Evolutionary conservation across 2,113 vertebrate species (phyloP).

Genomic region (Salvelinus alpinus): DNA sequence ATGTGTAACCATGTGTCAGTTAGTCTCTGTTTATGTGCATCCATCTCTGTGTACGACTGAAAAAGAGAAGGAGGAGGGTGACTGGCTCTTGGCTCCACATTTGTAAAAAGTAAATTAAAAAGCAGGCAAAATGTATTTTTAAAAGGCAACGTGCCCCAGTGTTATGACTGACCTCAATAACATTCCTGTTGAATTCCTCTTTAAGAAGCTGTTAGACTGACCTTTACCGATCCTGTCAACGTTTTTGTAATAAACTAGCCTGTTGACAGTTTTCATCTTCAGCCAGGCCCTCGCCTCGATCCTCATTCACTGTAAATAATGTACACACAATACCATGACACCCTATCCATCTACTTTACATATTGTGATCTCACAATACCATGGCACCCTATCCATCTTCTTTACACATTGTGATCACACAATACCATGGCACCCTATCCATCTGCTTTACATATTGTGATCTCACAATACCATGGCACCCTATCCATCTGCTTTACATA

Average conservation of each 20-base stretch:
- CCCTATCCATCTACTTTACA: too few species aligned
- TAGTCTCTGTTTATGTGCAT: not conserved
- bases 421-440: too few species aligned
- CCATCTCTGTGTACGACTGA: not conserved
- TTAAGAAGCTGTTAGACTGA: conserved; percentile 36
- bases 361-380: too few species aligned
- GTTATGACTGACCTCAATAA: conserved; percentile 38
- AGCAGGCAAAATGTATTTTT: conserved; percentile 18
- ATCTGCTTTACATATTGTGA: too few species aligned
- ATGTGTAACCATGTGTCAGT: not conserved
- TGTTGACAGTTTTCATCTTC: conserved; percentile 54
- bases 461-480: too few species aligned
- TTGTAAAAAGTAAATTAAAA: conserved; percentile 23
- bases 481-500: too few species aligned
- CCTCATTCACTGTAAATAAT: conserved; percentile 57
- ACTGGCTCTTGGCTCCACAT: conserved; percentile 18
- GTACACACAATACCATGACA: conserved; percentile 21
- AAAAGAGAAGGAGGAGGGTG: not conserved
- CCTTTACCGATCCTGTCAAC: conserved; percentile 58
- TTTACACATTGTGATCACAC: too few species aligned
- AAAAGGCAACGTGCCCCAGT: conserved; percentile 23
- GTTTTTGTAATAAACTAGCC: conserved; percentile 28
- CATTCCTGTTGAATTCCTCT: conserved; percentile 48
- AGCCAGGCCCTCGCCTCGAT: conserved; percentile 30
- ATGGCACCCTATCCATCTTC: too few species aligned